A percentile compares a stretch with the other conserved stretches of the same genome.
phyloP scores from a whole-genome alignment of 2,888 invertebrate genomes.

The Meloe dianella region DNA sequence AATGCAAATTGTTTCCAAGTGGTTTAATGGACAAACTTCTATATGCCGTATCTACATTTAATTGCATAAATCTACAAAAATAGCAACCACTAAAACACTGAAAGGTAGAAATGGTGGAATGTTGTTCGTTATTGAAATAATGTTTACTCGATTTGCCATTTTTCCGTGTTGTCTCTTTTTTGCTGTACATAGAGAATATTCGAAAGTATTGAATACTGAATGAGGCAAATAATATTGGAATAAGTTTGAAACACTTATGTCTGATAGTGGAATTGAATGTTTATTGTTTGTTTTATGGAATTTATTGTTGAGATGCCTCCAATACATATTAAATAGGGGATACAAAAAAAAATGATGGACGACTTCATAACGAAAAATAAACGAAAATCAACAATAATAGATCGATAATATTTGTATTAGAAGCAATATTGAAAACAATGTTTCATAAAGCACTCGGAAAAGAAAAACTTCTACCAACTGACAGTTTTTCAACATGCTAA shows the following conservation, averaged over 20 bases:
- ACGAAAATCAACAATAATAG: no score
- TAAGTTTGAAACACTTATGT: neutral
- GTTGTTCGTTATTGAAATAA: neutral
- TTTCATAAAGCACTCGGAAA: no score
- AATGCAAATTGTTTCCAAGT: constrained; percentile 44
- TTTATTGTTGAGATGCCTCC: no score
- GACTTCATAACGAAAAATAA: neutral
- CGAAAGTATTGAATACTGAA: constrained; percentile 1
- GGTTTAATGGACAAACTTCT: constrained; percentile 21
- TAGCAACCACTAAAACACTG: neutral
- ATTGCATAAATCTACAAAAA: constrained; percentile 20
- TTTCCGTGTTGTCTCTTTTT: neutral
- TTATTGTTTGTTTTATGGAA: neutral
- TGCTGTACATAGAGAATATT: neutral
- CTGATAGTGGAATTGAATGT: neutral
- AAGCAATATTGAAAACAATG: no score
- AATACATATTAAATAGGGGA: no score
- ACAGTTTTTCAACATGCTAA: no score
- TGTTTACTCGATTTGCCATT: constrained; percentile 2
- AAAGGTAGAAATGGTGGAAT: neutral
- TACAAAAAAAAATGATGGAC: no score
- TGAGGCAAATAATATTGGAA: constrained; percentile 12
- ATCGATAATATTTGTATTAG: no score
- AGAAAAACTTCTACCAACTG: no score
- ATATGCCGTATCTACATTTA: constrained; percentile 18